A percentile compares a stretch with the other conserved stretches of the same genome.
phyloP scores from a whole-genome alignment of 2,113 vertebrate genomes.

The Osmerus mordax region DNA sequence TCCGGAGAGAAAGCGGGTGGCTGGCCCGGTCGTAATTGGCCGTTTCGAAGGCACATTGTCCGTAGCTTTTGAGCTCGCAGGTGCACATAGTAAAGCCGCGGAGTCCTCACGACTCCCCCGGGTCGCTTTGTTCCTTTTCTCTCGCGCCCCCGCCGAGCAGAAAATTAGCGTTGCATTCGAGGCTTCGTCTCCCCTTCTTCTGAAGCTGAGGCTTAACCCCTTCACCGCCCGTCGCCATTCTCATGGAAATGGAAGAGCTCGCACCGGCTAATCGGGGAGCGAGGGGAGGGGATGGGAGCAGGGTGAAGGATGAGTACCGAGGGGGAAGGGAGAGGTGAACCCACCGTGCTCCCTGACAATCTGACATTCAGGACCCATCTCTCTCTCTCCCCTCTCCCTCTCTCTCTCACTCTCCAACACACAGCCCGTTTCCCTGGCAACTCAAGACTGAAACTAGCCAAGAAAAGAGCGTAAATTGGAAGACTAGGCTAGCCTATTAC shows the following conservation, averaged over 20 bases:
- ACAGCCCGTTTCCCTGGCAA: slow-evolving; percentile 22
- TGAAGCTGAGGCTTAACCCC: slow-evolving; percentile 73
- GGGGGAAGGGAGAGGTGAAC: slow-evolving; percentile 2
- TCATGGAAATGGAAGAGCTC: slow-evolving; percentile 73
- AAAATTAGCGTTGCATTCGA: slow-evolving; percentile 60
- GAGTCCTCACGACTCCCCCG: slow-evolving; percentile 71
- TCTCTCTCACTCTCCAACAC: slow-evolving; percentile 12
- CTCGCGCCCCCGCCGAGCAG: slow-evolving; percentile 56
- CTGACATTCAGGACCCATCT: slow-evolving; percentile 27
- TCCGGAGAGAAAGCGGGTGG: slow-evolving; percentile 65
- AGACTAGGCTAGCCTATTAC: neutral
- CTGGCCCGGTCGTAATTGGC: slow-evolving; percentile 73
- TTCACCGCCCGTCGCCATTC: slow-evolving; percentile 73
- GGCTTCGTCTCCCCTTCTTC: slow-evolving; percentile 40
- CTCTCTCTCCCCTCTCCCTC: neutral
- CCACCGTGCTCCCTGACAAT: slow-evolving; percentile 4
- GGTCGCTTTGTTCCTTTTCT: slow-evolving; percentile 73
- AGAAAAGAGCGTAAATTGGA: slow-evolving; percentile 11
- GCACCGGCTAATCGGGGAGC: slow-evolving; percentile 74
- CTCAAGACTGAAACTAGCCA: slow-evolving; percentile 21
- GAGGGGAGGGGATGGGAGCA: slow-evolving; percentile 61
- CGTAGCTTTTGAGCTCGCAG: slow-evolving; percentile 76
- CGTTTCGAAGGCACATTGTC: slow-evolving; percentile 77
- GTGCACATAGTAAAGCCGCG: slow-evolving; percentile 77
- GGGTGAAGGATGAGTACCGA: slow-evolving; percentile 18